These are phyloP conservation scores for Drosophila varians DNA, from an alignment of 1,140 invertebrate genomes.

Conservation along the genomic window DNA sequence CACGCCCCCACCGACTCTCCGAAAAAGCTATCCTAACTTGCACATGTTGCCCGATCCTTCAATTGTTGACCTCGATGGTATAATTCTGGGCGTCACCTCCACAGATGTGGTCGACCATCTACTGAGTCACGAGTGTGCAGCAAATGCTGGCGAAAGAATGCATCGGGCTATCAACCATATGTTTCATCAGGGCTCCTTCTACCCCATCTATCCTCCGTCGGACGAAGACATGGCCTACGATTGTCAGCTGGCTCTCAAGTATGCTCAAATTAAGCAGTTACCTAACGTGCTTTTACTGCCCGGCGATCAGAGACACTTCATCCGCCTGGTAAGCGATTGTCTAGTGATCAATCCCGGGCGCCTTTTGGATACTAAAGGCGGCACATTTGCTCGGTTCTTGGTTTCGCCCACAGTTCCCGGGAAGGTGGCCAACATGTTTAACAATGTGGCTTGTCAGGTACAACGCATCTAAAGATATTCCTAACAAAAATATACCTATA, in stretches of 20 bases:
- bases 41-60: constrained; percentile 91
- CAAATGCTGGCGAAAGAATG: constrained; percentile 86
- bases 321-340: constrained; percentile 87
- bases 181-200: constrained; percentile 90
- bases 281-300: constrained; percentile 94
- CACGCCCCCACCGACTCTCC: constrained; percentile 88
- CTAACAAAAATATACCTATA: constrained; percentile 6
- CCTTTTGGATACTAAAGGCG: constrained; percentile 88
- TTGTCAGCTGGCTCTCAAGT: constrained; percentile 87
- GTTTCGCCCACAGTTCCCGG: constrained; percentile 61
- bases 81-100: constrained; percentile 91
- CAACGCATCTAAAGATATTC: constrained; percentile 48
- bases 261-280: constrained; percentile 87
- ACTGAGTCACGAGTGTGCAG: constrained; percentile 89
- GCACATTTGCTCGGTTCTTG: constrained; percentile 85
- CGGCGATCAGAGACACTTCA: constrained; percentile 92
- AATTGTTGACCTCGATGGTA: constrained; percentile 89
- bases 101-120: constrained; percentile 93
- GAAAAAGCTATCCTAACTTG: constrained; percentile 86
- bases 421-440: constrained; percentile 64
- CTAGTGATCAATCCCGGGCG: constrained; percentile 93
- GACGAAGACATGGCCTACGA: constrained; percentile 88
- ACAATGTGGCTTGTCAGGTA: constrained; percentile 72
- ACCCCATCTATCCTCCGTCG: constrained; percentile 91
- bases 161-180: constrained; percentile 90